Evolutionary conservation across 2,113 vertebrate species (phyloP), one percentile per base, ranked within the genome.

Genomic region (Colossoma macropomum): DNA sequence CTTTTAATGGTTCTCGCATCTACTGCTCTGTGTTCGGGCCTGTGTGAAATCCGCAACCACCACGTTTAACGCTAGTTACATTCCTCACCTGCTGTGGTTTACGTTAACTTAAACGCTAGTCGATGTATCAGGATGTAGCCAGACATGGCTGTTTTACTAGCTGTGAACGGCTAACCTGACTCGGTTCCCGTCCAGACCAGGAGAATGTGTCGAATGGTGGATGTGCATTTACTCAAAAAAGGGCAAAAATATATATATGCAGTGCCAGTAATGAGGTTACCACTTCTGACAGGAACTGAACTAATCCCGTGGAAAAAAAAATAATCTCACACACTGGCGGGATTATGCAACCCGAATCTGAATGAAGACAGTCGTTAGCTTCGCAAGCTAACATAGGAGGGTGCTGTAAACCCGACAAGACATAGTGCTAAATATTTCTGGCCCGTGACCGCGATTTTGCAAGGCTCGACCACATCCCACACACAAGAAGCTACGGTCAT

Each of bases 1-100:
- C 83, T 80, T 91, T 86, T 84, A 86, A 84, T 89, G 82, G 79
- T 84, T 88, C 62, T 86, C 83, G 83, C 87, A 86, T 80, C 87
- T 86, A 45, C 10, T 9, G 15, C 89, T 86, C 89, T 82, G 83
- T 74, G 9, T 23, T 23, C 66, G 11, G 13, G 41, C 68, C 7
- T 16, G 17, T 78, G 59, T 65, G n/a, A 48, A 27, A 77, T 27
- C n/a, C 34, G 59, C 75, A 48, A 8, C 56, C 23, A 45, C 21
- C 68, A 0, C 13, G 34, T 69, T 38, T 34, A 21, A n/a, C n/a
- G n/a, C n/a, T n/a, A n/a, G n/a, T n/a, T n/a, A n/a, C n/a, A 38
- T 38, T 1, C 21, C 12, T 17, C 10, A 3, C 17, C 63, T 15
- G 16, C 11, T 15, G 27, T 30, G 3, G 63, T 17, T n/a, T n/a